A percentile compares a stretch with the other conserved stretches of the same genome.
phyloP scores from a whole-genome alignment of 2,113 vertebrate genomes.

The Sminthopsis crassicaudata region DNA sequence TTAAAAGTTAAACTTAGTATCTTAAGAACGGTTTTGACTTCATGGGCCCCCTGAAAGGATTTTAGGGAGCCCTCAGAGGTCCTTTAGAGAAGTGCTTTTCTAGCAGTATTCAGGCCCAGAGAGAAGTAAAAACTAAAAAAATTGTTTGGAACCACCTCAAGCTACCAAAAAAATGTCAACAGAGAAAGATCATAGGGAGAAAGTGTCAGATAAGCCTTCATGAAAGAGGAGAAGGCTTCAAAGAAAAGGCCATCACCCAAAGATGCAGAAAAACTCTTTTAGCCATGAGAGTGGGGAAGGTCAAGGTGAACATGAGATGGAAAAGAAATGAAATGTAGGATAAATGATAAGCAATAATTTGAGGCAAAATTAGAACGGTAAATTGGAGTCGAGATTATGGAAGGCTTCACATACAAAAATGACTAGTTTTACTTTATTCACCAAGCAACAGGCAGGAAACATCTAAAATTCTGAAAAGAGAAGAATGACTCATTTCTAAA shows the following conservation, averaged over 20 bases:
- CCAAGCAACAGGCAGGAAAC: background rate
- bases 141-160: slow-evolving; percentile 51
- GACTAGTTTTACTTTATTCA: background rate
- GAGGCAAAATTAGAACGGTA: background rate
- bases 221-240: background rate
- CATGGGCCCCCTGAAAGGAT: no score
- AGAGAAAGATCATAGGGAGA: background rate
- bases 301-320: background rate
- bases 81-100: no score
- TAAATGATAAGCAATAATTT: background rate
- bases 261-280: background rate
- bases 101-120: no score
- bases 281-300: background rate
- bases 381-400: background rate
- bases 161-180: background rate
- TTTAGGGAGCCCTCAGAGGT: no score
- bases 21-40: no score
- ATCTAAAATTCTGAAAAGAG: background rate
- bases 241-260: background rate
- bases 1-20: no score
- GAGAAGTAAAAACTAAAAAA: no score
- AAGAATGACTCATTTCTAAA: background rate
- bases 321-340: background rate
- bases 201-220: background rate
- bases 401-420: background rate